Base-by-base conservation (phyloP, 2,797 vertebrate species). In the Fistularia tabacaria region DNA sequence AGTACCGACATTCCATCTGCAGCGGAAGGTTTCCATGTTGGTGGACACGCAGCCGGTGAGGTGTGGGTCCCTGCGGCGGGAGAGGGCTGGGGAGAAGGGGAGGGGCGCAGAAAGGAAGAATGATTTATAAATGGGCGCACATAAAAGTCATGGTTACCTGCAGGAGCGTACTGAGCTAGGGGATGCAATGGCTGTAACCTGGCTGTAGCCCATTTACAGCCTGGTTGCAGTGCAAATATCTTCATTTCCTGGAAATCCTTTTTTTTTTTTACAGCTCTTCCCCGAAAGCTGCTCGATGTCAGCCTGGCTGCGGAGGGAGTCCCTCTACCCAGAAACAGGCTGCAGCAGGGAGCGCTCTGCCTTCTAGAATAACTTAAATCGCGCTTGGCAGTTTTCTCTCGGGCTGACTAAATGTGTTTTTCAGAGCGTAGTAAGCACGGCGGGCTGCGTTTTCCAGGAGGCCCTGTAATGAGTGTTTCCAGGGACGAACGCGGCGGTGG, bases 21-120 rank as follows among this genome's bases (percentile, higher is more conserved):
- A 99, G 15, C 67, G 90, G 78, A 99, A 95, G 3, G 94, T 97
- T 77, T 93, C 91, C 86, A 95, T 89, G 82, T 97, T 92, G 66
- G 89, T 71, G 39, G 95, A 98, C 82, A 93, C 86, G 51, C 97
- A 99, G 64, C 88, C 87, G 51, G 88, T 92, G 81, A 96, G 85
- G 56, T 87, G 87, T 49, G 93, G 93, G 53, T 46, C 58, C 41
- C 0, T 75, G 53, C 80, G 74, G 54, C 78, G 60, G 25, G 42
- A 15, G 5, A 25, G 25, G 13, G 25, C 90, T 92, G 75, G 25
- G 36, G 8, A 13, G 48, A 40, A 40, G 7, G 39, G 7, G 7
- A 47, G 39, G 36, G 40, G 56, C 36, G 69, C 25, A 46, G 3
- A 56, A 38, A 40, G 38, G 40, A 10, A 60, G 38, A 13, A 38